Percentiles rank a stretch among this genome's conserved stretches.
Evolutionary conservation across 2,888 invertebrate genomes (phyloP).

Genomic region (Opisthograptis luteolata): DNA sequence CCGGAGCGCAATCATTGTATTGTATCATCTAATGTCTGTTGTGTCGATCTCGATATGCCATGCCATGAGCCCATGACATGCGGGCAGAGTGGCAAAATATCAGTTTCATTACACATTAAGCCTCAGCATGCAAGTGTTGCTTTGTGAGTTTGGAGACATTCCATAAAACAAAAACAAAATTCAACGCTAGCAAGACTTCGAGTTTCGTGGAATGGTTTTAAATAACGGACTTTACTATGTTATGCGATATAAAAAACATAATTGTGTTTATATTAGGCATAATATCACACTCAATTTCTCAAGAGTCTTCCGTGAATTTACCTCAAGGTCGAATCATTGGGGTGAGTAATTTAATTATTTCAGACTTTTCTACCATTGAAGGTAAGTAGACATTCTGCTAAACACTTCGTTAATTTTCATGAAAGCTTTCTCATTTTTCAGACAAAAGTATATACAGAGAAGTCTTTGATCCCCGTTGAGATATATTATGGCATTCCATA

Average conservation of each 20-base stretch:
- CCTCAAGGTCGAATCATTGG: constrained; percentile 85
- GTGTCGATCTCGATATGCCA: constrained; percentile 52
- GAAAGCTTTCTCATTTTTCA: constrained; percentile 55
- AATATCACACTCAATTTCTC: constrained; percentile 49
- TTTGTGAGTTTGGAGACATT: background rate
- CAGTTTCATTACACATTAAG: constrained; percentile 48
- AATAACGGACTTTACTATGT: constrained; percentile 10
- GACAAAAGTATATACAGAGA: constrained; percentile 88
- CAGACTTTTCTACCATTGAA: too few relatives aligned
- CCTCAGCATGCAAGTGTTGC: constrained; percentile 11
- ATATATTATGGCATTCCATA: constrained; percentile 92
- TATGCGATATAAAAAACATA: background rate
- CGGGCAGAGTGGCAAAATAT: constrained; percentile 49
- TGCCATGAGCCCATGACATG: constrained; percentile 44
- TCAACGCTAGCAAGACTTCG: too few relatives aligned
- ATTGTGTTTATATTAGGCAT: constrained; percentile 17
- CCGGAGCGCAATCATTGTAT: constrained; percentile 76
- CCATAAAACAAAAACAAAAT: background rate
- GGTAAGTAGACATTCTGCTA: too few relatives aligned
- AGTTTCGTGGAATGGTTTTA: constrained; percentile 2
- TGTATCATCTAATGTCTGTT: constrained; percentile 70
- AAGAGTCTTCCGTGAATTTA: constrained; percentile 81
- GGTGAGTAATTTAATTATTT: constrained; percentile 67
- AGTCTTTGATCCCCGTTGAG: constrained; percentile 85
- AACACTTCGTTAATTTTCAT: too few relatives aligned